These are phyloP conservation scores for Rhamphomyia laevipes DNA, from an alignment of 2,888 invertebrate species.

Conservation along the genomic window DNA sequence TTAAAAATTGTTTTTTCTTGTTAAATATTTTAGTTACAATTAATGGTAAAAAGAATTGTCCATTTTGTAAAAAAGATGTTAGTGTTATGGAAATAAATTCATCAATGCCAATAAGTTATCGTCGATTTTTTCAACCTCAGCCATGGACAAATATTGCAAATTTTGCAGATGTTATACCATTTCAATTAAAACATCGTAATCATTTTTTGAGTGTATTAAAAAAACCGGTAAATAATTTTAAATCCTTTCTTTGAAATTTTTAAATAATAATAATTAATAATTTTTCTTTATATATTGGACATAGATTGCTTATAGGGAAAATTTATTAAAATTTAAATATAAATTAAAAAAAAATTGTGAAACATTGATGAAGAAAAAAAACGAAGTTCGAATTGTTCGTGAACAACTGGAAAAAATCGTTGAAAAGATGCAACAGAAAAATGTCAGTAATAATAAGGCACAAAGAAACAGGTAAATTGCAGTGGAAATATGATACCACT, in stretches of 20 bases:
- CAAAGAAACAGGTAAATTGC: no score
- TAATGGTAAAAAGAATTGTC: neutral
- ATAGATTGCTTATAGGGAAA: no score
- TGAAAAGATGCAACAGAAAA: no score
- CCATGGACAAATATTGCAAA: neutral
- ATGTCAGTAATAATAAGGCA: no score
- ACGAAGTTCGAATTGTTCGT: no score
- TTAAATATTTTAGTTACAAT: neutral
- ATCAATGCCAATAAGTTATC: neutral
- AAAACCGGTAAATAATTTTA: neutral
- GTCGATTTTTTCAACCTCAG: neutral
- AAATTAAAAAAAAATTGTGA: no score
- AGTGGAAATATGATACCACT: no score
- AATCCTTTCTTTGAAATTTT: neutral
- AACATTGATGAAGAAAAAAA: no score
- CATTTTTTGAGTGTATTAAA: neutral
- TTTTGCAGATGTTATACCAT: neutral
- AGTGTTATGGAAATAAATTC: neutral
- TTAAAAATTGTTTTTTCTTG: neutral
- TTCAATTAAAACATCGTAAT: slow-evolving; percentile 4
- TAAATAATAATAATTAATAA: no score
- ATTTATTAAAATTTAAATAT: no score
- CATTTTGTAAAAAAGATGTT: slow-evolving; percentile 1
- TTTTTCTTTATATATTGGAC: no score
- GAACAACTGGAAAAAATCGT: no score